Evolutionary conservation across 2,888 invertebrate species (phyloP).

Genomic region (Ptilodon capucinus): DNA sequence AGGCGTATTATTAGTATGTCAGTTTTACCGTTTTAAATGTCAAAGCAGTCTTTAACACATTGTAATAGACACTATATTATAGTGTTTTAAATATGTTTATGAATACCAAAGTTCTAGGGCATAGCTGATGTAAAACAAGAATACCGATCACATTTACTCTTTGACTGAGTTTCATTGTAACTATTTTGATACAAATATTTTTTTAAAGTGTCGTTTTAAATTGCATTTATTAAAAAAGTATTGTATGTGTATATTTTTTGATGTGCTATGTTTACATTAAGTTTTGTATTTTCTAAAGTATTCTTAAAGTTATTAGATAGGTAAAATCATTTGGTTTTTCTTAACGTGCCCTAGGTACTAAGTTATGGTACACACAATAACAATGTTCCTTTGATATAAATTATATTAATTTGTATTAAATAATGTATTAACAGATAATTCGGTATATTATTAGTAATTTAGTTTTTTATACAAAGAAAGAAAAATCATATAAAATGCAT

Average conservation of each 20-base stretch:
- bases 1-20: neutral
- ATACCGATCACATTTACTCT: too few relatives aligned
- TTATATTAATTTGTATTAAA: slow-evolving; percentile 41
- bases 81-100: slow-evolving; percentile 6
- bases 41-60: slow-evolving; percentile 3
- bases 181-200: neutral
- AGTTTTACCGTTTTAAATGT: slow-evolving; percentile 4
- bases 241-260: slow-evolving; percentile 53
- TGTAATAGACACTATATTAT: slow-evolving; percentile 15
- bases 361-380: slow-evolving; percentile 35
- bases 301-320: slow-evolving; percentile 33
- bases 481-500: slow-evolving; percentile 22
- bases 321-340: slow-evolving; percentile 32
- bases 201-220: slow-evolving; percentile 3
- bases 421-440: slow-evolving; percentile 27
- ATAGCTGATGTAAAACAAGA: too few relatives aligned
- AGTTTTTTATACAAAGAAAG: too few relatives aligned
- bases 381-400: slow-evolving; percentile 47
- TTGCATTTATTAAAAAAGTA: slow-evolving; percentile 57
- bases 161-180: neutral
- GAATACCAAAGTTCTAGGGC: too few relatives aligned
- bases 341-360: slow-evolving; percentile 44
- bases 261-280: slow-evolving; percentile 54
- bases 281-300: slow-evolving; percentile 42
- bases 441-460: slow-evolving; percentile 29